Percentiles rank a stretch among this genome's conserved stretches.
These are phyloP conservation scores for Adelphocoris suturalis DNA, from an alignment of 2,888 invertebrate species.

Conservation along the genomic window DNA sequence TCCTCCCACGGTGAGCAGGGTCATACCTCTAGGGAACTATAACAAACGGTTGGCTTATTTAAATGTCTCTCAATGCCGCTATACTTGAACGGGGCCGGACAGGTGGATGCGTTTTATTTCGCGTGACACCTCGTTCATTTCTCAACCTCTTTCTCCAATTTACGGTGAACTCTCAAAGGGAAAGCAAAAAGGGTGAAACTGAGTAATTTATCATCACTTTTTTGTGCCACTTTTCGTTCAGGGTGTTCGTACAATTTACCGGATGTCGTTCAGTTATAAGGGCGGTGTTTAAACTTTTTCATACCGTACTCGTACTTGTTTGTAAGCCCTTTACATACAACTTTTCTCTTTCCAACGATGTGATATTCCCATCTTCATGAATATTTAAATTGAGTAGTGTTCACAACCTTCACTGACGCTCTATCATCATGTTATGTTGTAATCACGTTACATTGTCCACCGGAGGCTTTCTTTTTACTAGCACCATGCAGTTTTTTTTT, in stretches of 20 bases:
- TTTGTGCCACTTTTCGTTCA: neutral
- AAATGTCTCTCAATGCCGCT: conserved; percentile 48
- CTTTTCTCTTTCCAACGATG: neutral
- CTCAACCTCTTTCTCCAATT: conserved; percentile 46
- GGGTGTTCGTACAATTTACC: conserved; percentile 10
- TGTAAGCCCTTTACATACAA: neutral
- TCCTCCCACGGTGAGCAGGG: neutral
- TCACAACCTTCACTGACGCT: neutral
- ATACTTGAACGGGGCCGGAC: conserved; percentile 38
- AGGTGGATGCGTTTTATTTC: conserved; percentile 48
- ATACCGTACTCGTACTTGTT: neutral
- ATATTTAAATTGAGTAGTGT: conserved; percentile 11
- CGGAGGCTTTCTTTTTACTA: too few species aligned
- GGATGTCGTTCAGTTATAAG: conserved; percentile 3
- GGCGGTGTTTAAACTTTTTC: conserved; percentile 25
- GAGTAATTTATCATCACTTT: conserved; percentile 41
- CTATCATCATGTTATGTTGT: neutral
- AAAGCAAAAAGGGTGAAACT: neutral
- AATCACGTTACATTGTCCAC: neutral
- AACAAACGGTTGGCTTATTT: conserved; percentile 48
- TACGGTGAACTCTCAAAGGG: conserved; percentile 32
- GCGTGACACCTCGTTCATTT: conserved; percentile 47
- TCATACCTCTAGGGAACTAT: conserved; percentile 41
- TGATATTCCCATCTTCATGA: neutral
- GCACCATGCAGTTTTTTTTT: too few species aligned